Base-by-base conservation (phyloP, 2,888 invertebrate species). In the Choreutis nemorana region DNA sequence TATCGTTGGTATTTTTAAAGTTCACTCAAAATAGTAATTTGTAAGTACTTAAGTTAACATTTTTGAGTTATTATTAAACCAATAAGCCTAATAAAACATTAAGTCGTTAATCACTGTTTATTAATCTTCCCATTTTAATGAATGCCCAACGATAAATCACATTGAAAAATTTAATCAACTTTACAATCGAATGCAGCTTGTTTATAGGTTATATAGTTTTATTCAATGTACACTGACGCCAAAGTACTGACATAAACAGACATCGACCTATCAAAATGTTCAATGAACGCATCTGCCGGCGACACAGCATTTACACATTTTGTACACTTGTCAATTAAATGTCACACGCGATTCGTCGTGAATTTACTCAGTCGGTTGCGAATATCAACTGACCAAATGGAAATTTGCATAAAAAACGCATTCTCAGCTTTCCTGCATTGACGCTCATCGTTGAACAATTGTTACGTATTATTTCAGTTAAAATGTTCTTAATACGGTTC, bases 301-400 rank as follows among this genome's bases (percentile, higher is more conserved):
- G 56, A 58, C 57, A 46, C 50, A 50, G 54, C 55, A 59, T 65
- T 55, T 47, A 48, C 61, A 61, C 61, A 62, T 70, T 71, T 63
- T 65, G 64, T 63, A 63, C 68, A 61, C 67, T 66, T 71, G 68
- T 71, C 75, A 67, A 71, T 70, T 71, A 65, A 65, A 67, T 65
- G 63, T 71, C 70, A 65, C 65, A 54, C 52, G 51, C 70, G 60
- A 70, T 67, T 60, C 68, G 59, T 45, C 57, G 58, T 52, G 55
- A 73, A 71, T 75, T 64, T 61, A 65, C 63, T 50, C 71, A 65
- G 57, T 61, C 58, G 54, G 45, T 58, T 48, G 67, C 49, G 57
- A 64, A 67, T 55, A 68, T 72, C 61, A 65, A 53, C 62, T 50
- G 54, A 50, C 56, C 64, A 61, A 65, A 67, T 64, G 68, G 55